These are phyloP conservation scores for Genyomyrus donnyi DNA, from an alignment of 2,113 vertebrate species.

Conservation along the genomic window DNA sequence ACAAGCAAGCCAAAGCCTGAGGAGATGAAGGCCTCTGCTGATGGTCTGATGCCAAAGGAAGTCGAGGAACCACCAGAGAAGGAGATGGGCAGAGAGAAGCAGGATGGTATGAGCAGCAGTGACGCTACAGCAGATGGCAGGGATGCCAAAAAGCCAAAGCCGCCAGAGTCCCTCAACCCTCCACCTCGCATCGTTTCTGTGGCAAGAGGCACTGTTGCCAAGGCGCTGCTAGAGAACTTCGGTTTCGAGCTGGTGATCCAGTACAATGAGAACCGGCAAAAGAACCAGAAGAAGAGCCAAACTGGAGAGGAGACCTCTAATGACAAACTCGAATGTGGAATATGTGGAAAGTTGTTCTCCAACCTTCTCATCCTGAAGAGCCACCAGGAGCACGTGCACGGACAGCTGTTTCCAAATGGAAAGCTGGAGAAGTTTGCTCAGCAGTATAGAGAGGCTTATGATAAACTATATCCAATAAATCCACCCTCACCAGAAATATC, in stretches of 20 bases:
- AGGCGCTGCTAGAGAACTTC: slow-evolving; percentile 93
- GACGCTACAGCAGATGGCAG: slow-evolving; percentile 77
- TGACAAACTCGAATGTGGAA: slow-evolving; percentile 90
- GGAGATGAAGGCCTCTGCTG: slow-evolving; percentile 56
- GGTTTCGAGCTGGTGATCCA: slow-evolving; percentile 97
- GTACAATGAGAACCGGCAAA: slow-evolving; percentile 96
- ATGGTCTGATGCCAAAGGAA: slow-evolving; percentile 73
- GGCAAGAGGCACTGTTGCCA: slow-evolving; percentile 92
- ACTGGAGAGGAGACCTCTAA: slow-evolving; percentile 70
- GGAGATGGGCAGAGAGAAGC: slow-evolving; percentile 78
- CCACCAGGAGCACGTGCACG: slow-evolving; percentile 95
- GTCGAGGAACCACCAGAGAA: slow-evolving; percentile 78
- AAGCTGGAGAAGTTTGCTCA: slow-evolving; percentile 93
- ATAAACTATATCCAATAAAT: slow-evolving; percentile 94
- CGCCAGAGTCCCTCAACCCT: slow-evolving; percentile 72
- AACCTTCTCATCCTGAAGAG: slow-evolving; percentile 97
- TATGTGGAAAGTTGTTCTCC: slow-evolving; percentile 91
- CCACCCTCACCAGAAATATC: slow-evolving; percentile 90
- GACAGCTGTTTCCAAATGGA: slow-evolving; percentile 88
- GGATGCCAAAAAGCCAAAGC: slow-evolving; percentile 82
- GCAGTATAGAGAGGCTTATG: slow-evolving; percentile 94
- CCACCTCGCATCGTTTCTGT: slow-evolving; percentile 96
- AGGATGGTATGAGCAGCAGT: slow-evolving; percentile 68
- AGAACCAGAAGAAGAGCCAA: slow-evolving; percentile 87
- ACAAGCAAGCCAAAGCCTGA: slow-evolving; percentile 78